Percentiles rank a stretch among this genome's conserved stretches.
Conservation (phyloP, 2,113 vertebrate species). For the Alethe castanea region DNA sequence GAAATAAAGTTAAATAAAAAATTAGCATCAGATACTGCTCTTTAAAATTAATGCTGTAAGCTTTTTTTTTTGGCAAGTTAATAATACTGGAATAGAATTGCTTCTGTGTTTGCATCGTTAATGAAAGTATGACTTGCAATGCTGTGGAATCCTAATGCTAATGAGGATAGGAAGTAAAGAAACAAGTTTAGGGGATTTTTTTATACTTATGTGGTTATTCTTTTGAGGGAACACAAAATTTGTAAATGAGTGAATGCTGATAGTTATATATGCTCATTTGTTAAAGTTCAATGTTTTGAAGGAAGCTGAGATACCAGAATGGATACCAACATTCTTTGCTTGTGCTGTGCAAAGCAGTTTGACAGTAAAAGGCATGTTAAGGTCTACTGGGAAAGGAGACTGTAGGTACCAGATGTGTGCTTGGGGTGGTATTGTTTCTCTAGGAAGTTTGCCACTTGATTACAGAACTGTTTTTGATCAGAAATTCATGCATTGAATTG, state of each 20-base stretch:
- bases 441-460: neutral
- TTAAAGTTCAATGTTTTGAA: neutral
- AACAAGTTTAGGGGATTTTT: fast-evolving
- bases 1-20: neutral
- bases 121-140: neutral
- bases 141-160: neutral
- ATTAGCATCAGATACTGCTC: neutral
- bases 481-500: neutral
- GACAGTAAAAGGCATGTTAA: neutral
- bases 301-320: neutral
- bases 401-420: neutral
- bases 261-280: neutral
- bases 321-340: fast-evolving
- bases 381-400: neutral
- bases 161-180: neutral
- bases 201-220: neutral
- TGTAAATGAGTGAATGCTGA: neutral
- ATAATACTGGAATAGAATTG: neutral
- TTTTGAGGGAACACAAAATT: neutral
- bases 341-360: neutral
- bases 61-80: neutral
- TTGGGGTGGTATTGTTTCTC: neutral
- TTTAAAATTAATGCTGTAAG: neutral
- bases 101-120: neutral
- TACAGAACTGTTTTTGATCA: neutral